These are phyloP conservation scores for Hemiscyllium ocellatum DNA, from an alignment of 2,113 vertebrate genomes.

Conservation along the genomic window DNA sequence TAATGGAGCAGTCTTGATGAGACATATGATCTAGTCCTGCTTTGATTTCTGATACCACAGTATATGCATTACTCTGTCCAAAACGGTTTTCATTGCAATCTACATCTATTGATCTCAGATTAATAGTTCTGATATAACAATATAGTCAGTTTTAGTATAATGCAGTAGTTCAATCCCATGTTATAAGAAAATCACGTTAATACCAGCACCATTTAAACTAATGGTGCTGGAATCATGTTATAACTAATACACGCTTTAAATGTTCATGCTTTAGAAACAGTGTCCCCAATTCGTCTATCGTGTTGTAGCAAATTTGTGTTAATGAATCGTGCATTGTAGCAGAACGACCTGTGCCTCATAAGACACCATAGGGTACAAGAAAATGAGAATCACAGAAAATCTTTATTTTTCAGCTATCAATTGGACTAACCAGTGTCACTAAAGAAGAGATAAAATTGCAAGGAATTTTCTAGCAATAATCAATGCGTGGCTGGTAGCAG, in stretches of 20 bases:
- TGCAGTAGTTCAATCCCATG: too few relatives aligned
- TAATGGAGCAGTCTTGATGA: not conserved
- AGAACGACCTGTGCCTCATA: not conserved
- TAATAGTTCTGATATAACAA: not conserved
- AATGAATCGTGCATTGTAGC: too few relatives aligned
- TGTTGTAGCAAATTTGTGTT: too few relatives aligned
- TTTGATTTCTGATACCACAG: too few relatives aligned
- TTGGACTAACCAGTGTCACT: not conserved
- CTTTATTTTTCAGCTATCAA: not conserved
- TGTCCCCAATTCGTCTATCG: too few relatives aligned
- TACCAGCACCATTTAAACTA: too few relatives aligned
- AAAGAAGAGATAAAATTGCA: not conserved
- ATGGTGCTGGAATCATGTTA: too few relatives aligned
- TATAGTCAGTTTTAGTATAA: too few relatives aligned
- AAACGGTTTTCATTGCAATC: not conserved
- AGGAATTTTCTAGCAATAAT: not conserved
- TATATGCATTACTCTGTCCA: not conserved
- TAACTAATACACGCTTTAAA: too few relatives aligned
- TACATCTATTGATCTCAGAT: not conserved
- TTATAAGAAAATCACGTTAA: too few relatives aligned
- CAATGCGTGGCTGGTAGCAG: not conserved
- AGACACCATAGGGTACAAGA: not conserved
- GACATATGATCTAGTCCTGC: not conserved
- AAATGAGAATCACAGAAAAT: not conserved
- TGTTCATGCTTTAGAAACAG: too few relatives aligned